A percentile compares a stretch with the other conserved stretches of the same genome.
phyloP scores from a whole-genome alignment of 2,888 invertebrate genomes.

The Athripsodes cinereus region DNA sequence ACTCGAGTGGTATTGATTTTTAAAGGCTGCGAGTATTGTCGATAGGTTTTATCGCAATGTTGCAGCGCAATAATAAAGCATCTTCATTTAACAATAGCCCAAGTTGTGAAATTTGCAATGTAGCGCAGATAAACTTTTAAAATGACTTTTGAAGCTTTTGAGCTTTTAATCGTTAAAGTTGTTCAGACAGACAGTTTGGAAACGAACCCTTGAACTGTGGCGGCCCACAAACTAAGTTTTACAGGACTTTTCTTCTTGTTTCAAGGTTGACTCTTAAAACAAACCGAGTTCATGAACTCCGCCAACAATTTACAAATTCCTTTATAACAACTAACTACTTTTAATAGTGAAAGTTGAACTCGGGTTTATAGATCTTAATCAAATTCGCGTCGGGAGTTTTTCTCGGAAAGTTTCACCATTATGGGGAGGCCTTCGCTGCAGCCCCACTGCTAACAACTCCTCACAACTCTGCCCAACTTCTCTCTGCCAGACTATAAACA shows the following conservation, averaged over 20 bases:
- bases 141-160: slow-evolving; percentile 57
- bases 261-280: slow-evolving; percentile 58
- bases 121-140: slow-evolving; percentile 55
- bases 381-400: slow-evolving; percentile 36
- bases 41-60: no score
- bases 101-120: slow-evolving; percentile 25
- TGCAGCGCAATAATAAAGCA: no score
- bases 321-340: slow-evolving; percentile 56
- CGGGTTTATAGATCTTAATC: slow-evolving; percentile 52
- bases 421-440: slow-evolving; percentile 17
- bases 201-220: slow-evolving; percentile 55
- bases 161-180: slow-evolving; percentile 57
- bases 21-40: no score
- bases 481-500: slow-evolving; percentile 22
- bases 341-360: slow-evolving; percentile 52
- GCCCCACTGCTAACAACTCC: slow-evolving; percentile 6
- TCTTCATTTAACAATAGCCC: not conserved
- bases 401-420: slow-evolving; percentile 25
- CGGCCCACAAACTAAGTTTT: slow-evolving; percentile 56
- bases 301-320: slow-evolving; percentile 57
- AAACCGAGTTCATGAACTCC: slow-evolving; percentile 56
- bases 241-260: slow-evolving; percentile 57
- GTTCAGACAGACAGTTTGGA: slow-evolving; percentile 50
- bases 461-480: slow-evolving; percentile 14
- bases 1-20: no score